A percentile compares a stretch with the other conserved stretches of the same genome.
These are phyloP conservation scores for Gonatopus flavifemur DNA, from an alignment of 1,140 invertebrate species.

Conservation along the genomic window DNA sequence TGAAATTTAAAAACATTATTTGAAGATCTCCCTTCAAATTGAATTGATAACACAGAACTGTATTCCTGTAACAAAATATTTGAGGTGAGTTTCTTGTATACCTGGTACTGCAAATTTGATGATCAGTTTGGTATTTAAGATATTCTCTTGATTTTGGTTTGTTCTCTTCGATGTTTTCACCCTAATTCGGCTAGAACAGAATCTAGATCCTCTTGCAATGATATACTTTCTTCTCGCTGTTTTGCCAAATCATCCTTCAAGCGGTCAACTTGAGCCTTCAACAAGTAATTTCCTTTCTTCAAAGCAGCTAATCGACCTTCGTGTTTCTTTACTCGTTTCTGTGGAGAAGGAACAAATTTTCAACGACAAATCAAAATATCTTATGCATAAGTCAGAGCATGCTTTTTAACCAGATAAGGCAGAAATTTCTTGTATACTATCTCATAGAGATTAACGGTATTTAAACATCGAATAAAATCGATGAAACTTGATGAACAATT, in stretches of 20 bases:
- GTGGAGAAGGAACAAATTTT: constrained; percentile 35
- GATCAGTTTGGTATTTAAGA: too few species aligned
- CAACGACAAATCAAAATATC: neutral
- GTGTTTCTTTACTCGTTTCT: constrained; percentile 70
- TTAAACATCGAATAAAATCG: too few species aligned
- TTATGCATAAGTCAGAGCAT: neutral
- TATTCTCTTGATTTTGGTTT: too few species aligned
- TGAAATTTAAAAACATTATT: too few species aligned
- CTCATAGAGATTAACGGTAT: neutral
- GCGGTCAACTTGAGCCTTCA: constrained; percentile 82
- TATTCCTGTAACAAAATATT: too few species aligned
- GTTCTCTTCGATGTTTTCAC: too few species aligned
- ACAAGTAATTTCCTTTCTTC: constrained; percentile 82
- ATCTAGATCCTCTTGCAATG: constrained; percentile 79
- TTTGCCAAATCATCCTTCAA: constrained; percentile 81
- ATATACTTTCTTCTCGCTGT: constrained; percentile 74
- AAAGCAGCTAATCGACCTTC: constrained; percentile 75
- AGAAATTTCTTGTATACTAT: neutral
- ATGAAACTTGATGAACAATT: too few species aligned
- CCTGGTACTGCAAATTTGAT: too few species aligned
- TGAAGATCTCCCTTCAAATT: too few species aligned
- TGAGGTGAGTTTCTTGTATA: too few species aligned
- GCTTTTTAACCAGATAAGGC: neutral
- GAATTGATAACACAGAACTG: too few species aligned
- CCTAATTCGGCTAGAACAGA: constrained; percentile 75